Percentiles rank a stretch among this genome's conserved stretches.
These are phyloP conservation scores for Seira ritae DNA, from an alignment of 2,888 invertebrate genomes.

Conservation along the genomic window DNA sequence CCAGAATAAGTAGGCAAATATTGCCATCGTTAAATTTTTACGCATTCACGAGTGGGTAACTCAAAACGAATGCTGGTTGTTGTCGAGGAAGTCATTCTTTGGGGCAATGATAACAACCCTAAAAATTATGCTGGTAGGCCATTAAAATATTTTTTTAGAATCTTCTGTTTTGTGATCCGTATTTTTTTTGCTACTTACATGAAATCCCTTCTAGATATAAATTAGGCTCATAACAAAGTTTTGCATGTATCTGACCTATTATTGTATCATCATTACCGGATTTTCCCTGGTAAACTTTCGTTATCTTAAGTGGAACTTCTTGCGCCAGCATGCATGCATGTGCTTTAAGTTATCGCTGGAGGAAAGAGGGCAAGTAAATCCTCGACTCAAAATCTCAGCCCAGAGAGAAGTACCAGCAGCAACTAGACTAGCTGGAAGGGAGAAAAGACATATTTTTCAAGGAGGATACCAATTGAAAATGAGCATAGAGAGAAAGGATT, in stretches of 20 bases:
- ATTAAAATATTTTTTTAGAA: background rate
- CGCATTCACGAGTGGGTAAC: no score
- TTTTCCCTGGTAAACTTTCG: background rate
- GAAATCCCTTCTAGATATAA: background rate
- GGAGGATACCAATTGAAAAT: slow-evolving; percentile 2
- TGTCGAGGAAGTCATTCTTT: background rate
- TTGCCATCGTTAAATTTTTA: no score
- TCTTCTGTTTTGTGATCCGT: background rate
- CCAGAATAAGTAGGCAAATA: no score
- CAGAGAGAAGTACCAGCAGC: background rate
- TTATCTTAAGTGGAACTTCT: background rate
- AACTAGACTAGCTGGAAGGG: background rate
- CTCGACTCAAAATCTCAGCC: background rate
- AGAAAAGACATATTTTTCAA: background rate
- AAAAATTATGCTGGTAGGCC: background rate
- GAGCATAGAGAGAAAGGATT: slow-evolving; percentile 20
- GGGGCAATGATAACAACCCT: background rate
- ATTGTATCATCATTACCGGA: background rate
- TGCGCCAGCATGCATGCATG: background rate
- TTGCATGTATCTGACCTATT: background rate
- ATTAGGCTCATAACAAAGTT: background rate
- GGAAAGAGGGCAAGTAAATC: background rate
- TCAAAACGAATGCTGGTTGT: background rate
- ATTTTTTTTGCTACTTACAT: background rate
- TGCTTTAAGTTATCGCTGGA: background rate